Percentiles rank a stretch among this genome's conserved stretches.
Conservation (phyloP, 1,140 invertebrate species). For the Battus philenor region DNA sequence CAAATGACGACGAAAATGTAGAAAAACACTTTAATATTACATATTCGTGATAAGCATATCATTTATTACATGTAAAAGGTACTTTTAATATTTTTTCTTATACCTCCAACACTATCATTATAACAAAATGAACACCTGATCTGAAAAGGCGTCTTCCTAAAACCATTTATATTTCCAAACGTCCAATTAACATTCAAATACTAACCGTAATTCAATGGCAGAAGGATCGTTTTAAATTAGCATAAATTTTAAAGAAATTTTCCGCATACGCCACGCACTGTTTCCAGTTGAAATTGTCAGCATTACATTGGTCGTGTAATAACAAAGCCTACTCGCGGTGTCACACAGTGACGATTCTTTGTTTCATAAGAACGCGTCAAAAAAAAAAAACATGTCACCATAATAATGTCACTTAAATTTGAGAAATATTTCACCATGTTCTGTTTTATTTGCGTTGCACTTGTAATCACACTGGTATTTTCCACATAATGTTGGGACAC, state of each 20-base stretch:
- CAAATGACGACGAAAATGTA: too few relatives aligned
- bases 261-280: constrained; percentile 44
- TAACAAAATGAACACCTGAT: constrained; percentile 20
- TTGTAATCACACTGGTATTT: too few relatives aligned
- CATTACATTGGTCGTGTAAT: constrained; percentile 33
- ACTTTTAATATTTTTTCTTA: too few relatives aligned
- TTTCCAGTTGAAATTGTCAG: constrained; percentile 48
- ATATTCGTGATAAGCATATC: too few relatives aligned
- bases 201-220: constrained; percentile 8
- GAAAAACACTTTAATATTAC: too few relatives aligned
- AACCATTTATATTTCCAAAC: constrained; percentile 17
- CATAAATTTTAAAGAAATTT: constrained; percentile 22
- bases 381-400: too few relatives aligned
- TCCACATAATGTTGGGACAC: too few relatives aligned
- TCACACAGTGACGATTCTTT: constrained; percentile 3
- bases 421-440: too few relatives aligned
- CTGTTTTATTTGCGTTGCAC: too few relatives aligned
- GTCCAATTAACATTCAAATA: constrained; percentile 12
- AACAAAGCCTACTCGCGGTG: constrained; percentile 1
- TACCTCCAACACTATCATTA: constrained; percentile 14
- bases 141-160: constrained; percentile 17
- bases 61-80: too few relatives aligned
- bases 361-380: constrained; percentile 2
- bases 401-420: too few relatives aligned
- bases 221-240: constrained; percentile 17